Evolutionary conservation across 2,797 vertebrate genomes (phyloP).

Genomic region (Antennarius maculatus): DNA sequence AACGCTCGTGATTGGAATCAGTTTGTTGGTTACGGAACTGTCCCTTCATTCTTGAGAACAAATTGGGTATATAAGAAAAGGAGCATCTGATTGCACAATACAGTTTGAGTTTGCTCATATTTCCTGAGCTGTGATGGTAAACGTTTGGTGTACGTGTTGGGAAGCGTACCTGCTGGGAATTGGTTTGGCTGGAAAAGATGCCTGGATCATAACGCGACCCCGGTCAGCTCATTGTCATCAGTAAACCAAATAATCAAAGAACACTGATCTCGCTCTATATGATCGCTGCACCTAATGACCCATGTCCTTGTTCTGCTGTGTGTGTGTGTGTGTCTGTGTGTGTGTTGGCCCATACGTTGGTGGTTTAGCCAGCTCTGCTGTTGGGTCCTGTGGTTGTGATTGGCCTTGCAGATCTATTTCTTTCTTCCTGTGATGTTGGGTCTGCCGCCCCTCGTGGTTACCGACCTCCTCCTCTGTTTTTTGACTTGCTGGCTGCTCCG

Average conservation of each 20-base stretch:
- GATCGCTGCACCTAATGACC: slow-evolving; percentile 59
- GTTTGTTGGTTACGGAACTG: background rate
- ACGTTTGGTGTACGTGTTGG: background rate
- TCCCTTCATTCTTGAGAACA: slow-evolving; percentile 2
- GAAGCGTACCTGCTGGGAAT: slow-evolving; percentile 17
- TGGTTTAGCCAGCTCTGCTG: slow-evolving; percentile 45
- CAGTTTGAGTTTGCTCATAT: slow-evolving; percentile 20
- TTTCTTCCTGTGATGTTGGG: slow-evolving; percentile 23
- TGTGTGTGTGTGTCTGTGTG: slow-evolving; percentile 18
- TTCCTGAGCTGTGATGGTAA: slow-evolving; percentile 19
- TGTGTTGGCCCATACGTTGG: slow-evolving; percentile 26
- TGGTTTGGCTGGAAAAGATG: slow-evolving; percentile 2
- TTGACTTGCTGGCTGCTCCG: slow-evolving; percentile 57
- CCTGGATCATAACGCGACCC: slow-evolving; percentile 17
- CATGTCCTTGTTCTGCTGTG: slow-evolving; percentile 14
- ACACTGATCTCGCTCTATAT: slow-evolving; percentile 27
- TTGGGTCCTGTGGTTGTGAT: slow-evolving; percentile 45
- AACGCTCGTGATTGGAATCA: too few species aligned
- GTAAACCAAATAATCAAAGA: slow-evolving; percentile 50
- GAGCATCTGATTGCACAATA: slow-evolving; percentile 9
- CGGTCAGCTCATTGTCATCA: slow-evolving; percentile 29
- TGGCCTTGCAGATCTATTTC: slow-evolving; percentile 37
- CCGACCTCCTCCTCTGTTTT: slow-evolving; percentile 58
- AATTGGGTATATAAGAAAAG: background rate
- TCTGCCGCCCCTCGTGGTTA: slow-evolving; percentile 35